Evolutionary conservation across 1,140 invertebrate species (phyloP).

Genomic region (Nasonia longicornis): DNA sequence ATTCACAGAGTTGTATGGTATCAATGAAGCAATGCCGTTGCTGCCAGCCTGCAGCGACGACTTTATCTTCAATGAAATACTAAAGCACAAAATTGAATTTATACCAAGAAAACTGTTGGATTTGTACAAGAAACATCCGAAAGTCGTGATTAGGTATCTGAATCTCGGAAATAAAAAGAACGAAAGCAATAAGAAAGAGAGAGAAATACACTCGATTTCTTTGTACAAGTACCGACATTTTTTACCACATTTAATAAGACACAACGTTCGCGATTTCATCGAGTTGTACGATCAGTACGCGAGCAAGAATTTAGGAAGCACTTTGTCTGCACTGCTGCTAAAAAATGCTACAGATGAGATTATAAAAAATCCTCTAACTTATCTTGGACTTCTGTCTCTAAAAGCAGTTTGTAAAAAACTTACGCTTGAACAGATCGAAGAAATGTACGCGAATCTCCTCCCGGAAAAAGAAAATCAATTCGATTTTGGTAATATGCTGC

Average conservation of each 20-base stretch:
- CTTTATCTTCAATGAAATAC: conserved; percentile 47
- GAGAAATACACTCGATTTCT: background rate
- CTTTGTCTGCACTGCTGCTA: conserved; percentile 49
- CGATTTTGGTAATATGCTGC: background rate
- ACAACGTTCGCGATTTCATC: conserved; percentile 40
- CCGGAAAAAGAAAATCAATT: conserved; percentile 41
- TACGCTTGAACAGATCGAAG: conserved; percentile 48
- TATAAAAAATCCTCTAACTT: conserved; percentile 47
- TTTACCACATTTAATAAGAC: conserved; percentile 23
- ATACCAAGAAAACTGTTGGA: conserved; percentile 17
- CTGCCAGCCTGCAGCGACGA: conserved; percentile 50
- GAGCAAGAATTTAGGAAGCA: conserved; percentile 51
- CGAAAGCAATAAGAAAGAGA: background rate
- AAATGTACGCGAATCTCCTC: conserved; percentile 51
- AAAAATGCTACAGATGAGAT: conserved; percentile 49
- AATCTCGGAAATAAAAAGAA: conserved; percentile 1
- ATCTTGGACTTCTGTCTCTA: conserved; percentile 46
- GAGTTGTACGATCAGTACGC: conserved; percentile 40
- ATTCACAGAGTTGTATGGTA: conserved; percentile 42
- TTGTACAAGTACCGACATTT: background rate
- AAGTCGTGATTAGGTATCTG: conserved; percentile 43
- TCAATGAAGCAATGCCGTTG: conserved; percentile 48
- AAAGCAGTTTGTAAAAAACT: conserved; percentile 49
- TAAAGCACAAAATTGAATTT: conserved; percentile 38
- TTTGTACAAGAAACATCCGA: conserved; percentile 50